Base-by-base conservation (phyloP, 2,113 vertebrate species). In the Neomonachus schauinslandi region DNA sequence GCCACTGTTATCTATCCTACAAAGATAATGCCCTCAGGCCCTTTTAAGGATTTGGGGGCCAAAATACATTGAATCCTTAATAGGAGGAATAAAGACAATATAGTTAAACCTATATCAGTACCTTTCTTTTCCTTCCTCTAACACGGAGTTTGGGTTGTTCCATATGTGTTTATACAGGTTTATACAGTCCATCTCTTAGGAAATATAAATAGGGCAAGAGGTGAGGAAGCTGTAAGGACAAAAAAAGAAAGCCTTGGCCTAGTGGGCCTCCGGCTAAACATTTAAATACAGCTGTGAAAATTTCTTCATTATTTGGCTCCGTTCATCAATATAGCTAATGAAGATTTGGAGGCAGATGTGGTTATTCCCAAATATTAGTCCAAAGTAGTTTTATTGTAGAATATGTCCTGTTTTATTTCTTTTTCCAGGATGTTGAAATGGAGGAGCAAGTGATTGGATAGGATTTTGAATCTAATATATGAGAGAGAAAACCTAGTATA, bases 401-500 rank as follows among this genome's bases (percentile, higher is more conserved):
- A 28, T 42, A 76, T 71, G 8, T n/a, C 11, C 33, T 65, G 7
- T 57, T 57, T 81, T 80, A 51, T 92, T 94, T 67, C 14, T 76
- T 93, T 96, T 81, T 71, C 15, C 24, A 86, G 26, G 19, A 71
- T 57, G 3, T 79, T 96, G 24, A 61, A 92, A 33, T 72, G 22
- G 22, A 18, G n/a, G 21, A 65, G 4, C 22, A 53, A 84, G 22
- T 80, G 63, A 69, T 12, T 80, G 24, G 42, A 28, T 76, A 14
- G 15, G 33, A 94, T 69, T 97, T 96, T 82, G 72, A 69, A 85
- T 69, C 59, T 92, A 72, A 59, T 42, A 53, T 2, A 49, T 14
- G 10, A 77, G 59, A 59, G 18, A 76, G 19, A 72, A 81, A 81
- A 61, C 21, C 31, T 91, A 91, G 74, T 21, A 33, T 18, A 89